A percentile compares a stretch with the other conserved stretches of the same genome.
phyloP scores from a whole-genome alignment of 2,888 invertebrate genomes.

The Pteria penguin region DNA sequence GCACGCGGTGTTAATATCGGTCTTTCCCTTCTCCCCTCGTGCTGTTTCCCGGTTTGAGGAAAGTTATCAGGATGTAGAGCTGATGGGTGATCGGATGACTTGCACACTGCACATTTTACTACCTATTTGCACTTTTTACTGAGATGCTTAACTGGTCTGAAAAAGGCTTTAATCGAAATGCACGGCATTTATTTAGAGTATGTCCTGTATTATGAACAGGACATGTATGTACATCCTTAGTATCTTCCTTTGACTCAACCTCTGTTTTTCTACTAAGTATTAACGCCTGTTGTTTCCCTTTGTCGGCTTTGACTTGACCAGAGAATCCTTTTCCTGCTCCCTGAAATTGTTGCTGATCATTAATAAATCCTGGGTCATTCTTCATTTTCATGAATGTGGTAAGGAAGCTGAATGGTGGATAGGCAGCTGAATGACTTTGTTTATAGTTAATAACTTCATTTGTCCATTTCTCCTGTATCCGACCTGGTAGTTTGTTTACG shows the following conservation, averaged over 20 bases:
- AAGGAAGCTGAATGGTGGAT: too few relatives aligned
- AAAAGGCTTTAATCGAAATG: slow-evolving; percentile 22
- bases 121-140: slow-evolving; percentile 18
- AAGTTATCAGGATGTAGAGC: not conserved
- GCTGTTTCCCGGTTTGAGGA: not conserved
- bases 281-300: not conserved
- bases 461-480: slow-evolving; percentile 1
- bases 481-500: slow-evolving; percentile 5
- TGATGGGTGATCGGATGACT: not conserved
- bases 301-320: not conserved
- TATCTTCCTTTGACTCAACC: not conserved
- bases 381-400: not conserved
- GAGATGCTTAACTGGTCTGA: slow-evolving; percentile 24
- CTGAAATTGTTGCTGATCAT: not conserved
- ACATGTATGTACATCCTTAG: slow-evolving; percentile 1
- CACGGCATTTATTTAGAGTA: slow-evolving; percentile 28
- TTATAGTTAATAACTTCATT: too few relatives aligned
- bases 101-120: slow-evolving; percentile 32
- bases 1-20: not conserved
- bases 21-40: not conserved
- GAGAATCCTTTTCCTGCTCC: not conserved
- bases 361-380: slow-evolving; percentile 15
- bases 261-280: not conserved
- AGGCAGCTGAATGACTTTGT: too few relatives aligned
- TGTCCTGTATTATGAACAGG: slow-evolving; percentile 35